Evolutionary conservation across 2,797 vertebrate genomes (phyloP).

Genomic region (Enteromius unitaeniatus): DNA sequence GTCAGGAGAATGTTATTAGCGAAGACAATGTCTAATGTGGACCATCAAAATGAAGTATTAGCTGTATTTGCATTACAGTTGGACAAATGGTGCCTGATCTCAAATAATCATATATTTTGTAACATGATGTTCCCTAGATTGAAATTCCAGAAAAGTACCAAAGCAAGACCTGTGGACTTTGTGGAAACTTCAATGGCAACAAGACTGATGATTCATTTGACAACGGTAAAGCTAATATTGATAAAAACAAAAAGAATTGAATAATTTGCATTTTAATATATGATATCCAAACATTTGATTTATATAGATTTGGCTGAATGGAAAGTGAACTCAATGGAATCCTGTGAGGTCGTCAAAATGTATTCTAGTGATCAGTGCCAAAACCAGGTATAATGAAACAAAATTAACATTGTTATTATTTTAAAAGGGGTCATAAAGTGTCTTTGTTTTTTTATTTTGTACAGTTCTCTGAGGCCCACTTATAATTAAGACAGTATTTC

Average conservation of each 20-base stretch:
- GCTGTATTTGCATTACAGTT: neutral
- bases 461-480: too few relatives aligned
- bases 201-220: neutral
- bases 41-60: neutral
- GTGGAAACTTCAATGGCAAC: conserved; percentile 12
- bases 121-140: neutral
- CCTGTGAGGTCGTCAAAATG: conserved; percentile 68
- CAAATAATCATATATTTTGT: neutral
- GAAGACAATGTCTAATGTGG: too few relatives aligned
- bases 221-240: neutral
- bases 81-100: neutral
- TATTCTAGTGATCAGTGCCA: conserved; percentile 44
- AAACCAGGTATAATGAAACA: conserved; percentile 61
- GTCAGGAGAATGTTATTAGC: too few relatives aligned
- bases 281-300: neutral
- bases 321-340: conserved; percentile 72
- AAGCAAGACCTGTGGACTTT: neutral
- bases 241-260: neutral
- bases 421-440: too few relatives aligned
- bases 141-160: neutral
- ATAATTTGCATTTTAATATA: neutral
- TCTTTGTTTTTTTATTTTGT: too few relatives aligned
- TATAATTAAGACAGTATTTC: too few relatives aligned
- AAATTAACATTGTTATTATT: too few relatives aligned
- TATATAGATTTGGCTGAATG: conserved; percentile 66